Conservation (phyloP, 2,797 vertebrate species). For the Euphonia xanthogaster region DNA sequence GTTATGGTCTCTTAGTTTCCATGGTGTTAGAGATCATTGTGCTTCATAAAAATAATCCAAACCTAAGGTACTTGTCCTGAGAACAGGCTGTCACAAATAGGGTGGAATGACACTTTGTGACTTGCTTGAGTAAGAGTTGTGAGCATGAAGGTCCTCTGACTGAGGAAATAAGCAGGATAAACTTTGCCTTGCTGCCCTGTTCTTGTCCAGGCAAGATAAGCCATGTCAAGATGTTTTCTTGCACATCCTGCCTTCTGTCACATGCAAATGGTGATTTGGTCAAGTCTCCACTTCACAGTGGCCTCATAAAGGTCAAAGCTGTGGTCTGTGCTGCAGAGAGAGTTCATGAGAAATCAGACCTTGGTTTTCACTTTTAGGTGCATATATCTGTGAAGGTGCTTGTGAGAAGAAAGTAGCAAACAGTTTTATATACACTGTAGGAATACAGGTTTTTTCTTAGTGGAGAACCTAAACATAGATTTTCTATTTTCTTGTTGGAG, state of each 20-base stretch:
- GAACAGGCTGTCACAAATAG: background rate
- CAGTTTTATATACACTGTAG: background rate
- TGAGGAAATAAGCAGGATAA: background rate
- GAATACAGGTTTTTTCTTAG: background rate
- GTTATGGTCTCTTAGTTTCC: background rate
- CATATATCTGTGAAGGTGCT: background rate
- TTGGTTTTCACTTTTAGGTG: background rate
- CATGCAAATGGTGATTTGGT: rapidly evolving
- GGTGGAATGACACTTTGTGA: background rate
- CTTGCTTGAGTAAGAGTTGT: background rate
- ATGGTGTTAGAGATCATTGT: background rate
- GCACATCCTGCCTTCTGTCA: background rate
- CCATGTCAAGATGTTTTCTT: background rate
- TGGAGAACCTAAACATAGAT: background rate
- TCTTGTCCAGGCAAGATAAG: background rate
- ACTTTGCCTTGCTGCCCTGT: background rate
- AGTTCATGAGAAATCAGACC: background rate
- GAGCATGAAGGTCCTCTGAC: background rate
- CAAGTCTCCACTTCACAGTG: background rate
- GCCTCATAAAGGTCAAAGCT: background rate
- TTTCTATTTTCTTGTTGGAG: background rate
- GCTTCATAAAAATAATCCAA: background rate
- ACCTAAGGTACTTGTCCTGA: background rate
- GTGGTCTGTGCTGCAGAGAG: background rate
- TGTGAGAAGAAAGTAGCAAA: background rate